Conservation (phyloP, 1,140 invertebrate genomes). For the Cotesia glomerata region DNA sequence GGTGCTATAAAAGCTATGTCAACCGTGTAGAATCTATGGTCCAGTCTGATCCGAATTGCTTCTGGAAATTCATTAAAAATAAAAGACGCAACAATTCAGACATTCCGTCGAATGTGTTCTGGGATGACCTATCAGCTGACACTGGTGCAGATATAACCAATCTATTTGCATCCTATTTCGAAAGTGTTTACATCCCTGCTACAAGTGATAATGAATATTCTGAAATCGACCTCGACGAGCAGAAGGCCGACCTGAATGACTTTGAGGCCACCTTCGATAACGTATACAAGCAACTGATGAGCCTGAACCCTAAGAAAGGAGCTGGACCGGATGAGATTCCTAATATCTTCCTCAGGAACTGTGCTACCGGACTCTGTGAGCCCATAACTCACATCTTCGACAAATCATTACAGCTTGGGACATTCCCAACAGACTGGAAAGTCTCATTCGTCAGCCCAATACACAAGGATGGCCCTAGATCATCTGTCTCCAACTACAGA, state of each 20-base stretch:
- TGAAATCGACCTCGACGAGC: background rate
- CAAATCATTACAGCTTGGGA: too few relatives aligned
- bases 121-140: background rate
- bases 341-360: background rate
- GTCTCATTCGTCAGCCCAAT: too few relatives aligned
- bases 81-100: background rate
- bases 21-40: too few relatives aligned
- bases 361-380: background rate
- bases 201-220: background rate
- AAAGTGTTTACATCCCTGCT: background rate
- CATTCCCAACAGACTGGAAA: too few relatives aligned
- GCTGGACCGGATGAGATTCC: background rate
- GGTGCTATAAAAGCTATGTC: too few relatives aligned
- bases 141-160: background rate
- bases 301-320: background rate
- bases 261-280: background rate
- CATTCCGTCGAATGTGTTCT: background rate
- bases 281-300: background rate
- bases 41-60: background rate
- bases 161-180: background rate
- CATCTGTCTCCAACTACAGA: too few relatives aligned
- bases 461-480: too few relatives aligned
- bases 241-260: background rate
- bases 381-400: background rate
- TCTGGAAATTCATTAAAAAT: background rate